These are phyloP conservation scores for Crossaster papposus DNA, from an alignment of 53 echinoderm and acorn worm genomes.

Conservation along the genomic window DNA sequence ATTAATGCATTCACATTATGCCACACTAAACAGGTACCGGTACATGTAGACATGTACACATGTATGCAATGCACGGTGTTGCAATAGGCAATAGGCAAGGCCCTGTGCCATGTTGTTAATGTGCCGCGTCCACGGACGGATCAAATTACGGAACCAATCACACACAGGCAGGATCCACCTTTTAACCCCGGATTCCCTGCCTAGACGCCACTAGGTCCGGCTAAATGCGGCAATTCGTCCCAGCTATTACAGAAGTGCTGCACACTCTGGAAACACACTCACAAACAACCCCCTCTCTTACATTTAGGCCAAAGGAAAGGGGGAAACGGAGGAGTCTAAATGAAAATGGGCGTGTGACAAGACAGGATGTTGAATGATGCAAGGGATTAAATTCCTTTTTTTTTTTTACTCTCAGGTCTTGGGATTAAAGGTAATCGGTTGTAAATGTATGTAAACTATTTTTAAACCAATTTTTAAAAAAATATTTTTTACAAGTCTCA, in stretches of 20 bases:
- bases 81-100: neutral
- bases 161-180: slow-evolving; percentile 44
- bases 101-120: slow-evolving; percentile 37
- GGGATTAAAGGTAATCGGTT: neutral
- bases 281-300: neutral
- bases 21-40: no score
- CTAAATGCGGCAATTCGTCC: slow-evolving; percentile 10
- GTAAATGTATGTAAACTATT: neutral
- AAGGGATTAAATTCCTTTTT: neutral
- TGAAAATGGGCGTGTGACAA: slow-evolving; percentile 14
- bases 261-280: neutral
- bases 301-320: neutral
- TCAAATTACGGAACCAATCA: slow-evolving; percentile 50
- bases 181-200: slow-evolving; percentile 36
- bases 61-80: neutral
- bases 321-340: neutral
- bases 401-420: neutral
- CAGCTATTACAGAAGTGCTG: slow-evolving; percentile 8
- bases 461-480: no score
- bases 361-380: slow-evolving; percentile 23
- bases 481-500: no score
- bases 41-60: neutral
- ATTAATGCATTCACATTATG: neutral
- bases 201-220: slow-evolving; percentile 41
- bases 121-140: slow-evolving; percentile 35